Evolutionary conservation across 1,140 invertebrate species (phyloP), one percentile per base, ranked within the genome.

Genomic region (Cotesia typhae): DNA sequence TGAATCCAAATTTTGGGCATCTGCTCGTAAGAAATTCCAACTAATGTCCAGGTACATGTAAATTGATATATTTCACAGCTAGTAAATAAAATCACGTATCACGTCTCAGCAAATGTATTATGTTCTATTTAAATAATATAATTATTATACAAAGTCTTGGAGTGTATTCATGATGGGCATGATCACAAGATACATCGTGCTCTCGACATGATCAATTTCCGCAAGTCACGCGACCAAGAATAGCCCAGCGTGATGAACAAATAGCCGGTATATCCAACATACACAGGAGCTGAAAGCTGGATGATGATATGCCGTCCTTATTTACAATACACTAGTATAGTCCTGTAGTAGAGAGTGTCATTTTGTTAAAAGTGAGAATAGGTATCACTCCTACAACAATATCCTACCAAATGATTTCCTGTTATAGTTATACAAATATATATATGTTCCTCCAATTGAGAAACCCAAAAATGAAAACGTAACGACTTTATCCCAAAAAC

Each of bases 361-460:
- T 65, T 65, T 20, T 65, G 35, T 12, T 65, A 20, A 38, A 17
- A 17, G 5, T 14, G 0, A 51, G 41, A 65, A 65, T 65, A 37
- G 63, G 17, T 65, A 61, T 75, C 72, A 75, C 75, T 71, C 74
- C 76, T 76, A 37, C 75, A 68, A 77, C 67, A 78, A 78, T 78
- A 52, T 70, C 73, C 37, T 10, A 20, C 55, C 57, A 74, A 77
- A 76, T 74, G 73, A 80, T 78, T 79, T 75, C 70, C 74, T 69
- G 66, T 74, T 65, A 10, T 37, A 55, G 12, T 71, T 61, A 47
- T 47, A 47, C 10, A 7, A 6, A 47, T 47, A 47, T 10, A 47
- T 10, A 47, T 47, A 47, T 10, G 10, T 47, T 6, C 41, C 6
- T 10, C 6, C 41, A 47, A 9, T 6, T 47, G 10, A 9, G 41